These are phyloP conservation scores for Tiaroga cobitis DNA, from an alignment of 2,797 vertebrate genomes.

Conservation along the genomic window DNA sequence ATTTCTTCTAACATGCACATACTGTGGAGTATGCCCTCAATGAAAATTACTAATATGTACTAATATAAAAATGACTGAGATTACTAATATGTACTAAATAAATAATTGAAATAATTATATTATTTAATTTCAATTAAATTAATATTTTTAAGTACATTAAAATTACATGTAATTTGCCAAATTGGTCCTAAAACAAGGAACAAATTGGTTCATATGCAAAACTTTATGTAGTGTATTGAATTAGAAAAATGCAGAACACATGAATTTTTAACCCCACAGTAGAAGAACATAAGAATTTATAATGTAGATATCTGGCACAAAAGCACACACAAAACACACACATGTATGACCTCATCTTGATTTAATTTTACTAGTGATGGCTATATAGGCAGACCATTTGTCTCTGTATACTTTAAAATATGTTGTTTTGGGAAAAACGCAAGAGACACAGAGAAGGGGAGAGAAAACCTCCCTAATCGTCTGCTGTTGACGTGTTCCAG, in stretches of 20 bases:
- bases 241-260: not conserved
- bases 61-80: too few species aligned
- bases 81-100: not conserved
- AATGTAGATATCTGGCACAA: not conserved
- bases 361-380: slow-evolving; percentile 1
- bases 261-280: not conserved
- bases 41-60: not conserved
- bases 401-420: slow-evolving; percentile 36
- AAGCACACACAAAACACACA: not conserved
- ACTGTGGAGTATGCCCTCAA: not conserved
- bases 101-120: not conserved
- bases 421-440: slow-evolving; percentile 27
- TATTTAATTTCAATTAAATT: not conserved
- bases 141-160: not conserved
- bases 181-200: too few species aligned
- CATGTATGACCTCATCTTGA: slow-evolving; percentile 14
- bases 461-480: slow-evolving; percentile 31
- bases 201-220: not conserved
- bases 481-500: slow-evolving; percentile 54
- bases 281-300: not conserved
- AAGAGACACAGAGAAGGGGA: slow-evolving; percentile 1
- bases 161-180: not conserved
- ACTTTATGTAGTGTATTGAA: not conserved
- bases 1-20: not conserved
- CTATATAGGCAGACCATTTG: slow-evolving; percentile 7